phyloP scores from a whole-genome alignment of 2,797 vertebrate species.

The Buceros bicornis region DNA sequence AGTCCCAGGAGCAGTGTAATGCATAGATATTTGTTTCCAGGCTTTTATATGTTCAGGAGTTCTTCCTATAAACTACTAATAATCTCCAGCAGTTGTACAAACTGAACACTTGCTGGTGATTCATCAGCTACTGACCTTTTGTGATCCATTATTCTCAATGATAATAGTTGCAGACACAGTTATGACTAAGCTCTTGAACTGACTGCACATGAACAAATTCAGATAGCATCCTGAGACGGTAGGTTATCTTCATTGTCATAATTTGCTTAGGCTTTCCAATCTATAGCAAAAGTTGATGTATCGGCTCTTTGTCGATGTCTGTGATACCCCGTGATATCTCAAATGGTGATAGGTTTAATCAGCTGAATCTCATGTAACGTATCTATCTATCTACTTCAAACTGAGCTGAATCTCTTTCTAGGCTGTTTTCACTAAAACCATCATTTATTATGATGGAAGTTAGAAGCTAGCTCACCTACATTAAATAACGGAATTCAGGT shows the following conservation, averaged over 20 bases:
- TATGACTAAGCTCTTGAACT: not conserved
- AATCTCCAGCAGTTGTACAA: not conserved
- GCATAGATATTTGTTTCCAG: not conserved
- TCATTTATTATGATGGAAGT: not conserved
- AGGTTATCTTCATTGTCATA: not conserved
- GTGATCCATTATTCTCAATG: not conserved
- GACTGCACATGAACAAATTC: not conserved
- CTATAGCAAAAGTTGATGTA: not conserved
- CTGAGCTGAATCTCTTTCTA: not conserved
- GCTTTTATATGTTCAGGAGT: not conserved
- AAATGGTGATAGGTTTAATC: not conserved
- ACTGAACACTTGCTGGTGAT: not conserved
- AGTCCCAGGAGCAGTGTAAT: not conserved
- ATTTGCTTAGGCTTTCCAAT: not conserved
- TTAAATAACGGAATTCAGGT: not conserved
- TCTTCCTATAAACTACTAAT: not conserved
- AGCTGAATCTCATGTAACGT: not conserved
- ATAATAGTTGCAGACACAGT: not conserved
- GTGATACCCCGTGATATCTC: not conserved
- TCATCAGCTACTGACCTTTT: slow-evolving; percentile 1
- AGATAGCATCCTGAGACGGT: not conserved
- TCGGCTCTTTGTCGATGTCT: not conserved
- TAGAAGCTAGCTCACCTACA: not conserved
- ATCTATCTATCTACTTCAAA: not conserved
- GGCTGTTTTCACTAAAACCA: not conserved